These are phyloP conservation scores for Glaucomys volans DNA, from an alignment of 2,113 vertebrate species.

Conservation along the genomic window DNA sequence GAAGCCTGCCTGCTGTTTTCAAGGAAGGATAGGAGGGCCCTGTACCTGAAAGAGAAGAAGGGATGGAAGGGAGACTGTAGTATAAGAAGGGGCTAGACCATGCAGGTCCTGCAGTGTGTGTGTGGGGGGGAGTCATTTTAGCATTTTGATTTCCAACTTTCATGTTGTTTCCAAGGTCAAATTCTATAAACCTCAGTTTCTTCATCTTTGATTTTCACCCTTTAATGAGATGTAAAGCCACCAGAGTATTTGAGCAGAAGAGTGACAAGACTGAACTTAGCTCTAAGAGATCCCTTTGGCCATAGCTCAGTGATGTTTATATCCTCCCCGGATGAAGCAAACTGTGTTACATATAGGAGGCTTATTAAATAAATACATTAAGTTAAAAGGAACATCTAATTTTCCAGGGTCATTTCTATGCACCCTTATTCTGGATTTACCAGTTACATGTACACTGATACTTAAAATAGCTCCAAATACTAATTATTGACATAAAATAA, in stretches of 20 bases:
- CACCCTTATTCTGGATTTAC: background rate
- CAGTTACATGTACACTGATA: background rate
- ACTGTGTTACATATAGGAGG: background rate
- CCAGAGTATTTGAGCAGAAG: background rate
- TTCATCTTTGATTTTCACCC: background rate
- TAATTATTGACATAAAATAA: background rate
- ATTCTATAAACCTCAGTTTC: background rate
- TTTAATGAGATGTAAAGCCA: background rate
- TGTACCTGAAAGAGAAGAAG: background rate
- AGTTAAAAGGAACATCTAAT: background rate
- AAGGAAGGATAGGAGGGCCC: background rate
- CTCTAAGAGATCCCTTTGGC: background rate
- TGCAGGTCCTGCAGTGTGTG: too few relatives aligned
- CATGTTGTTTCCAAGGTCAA: background rate
- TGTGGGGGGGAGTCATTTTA: background rate
- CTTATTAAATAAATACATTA: conserved; percentile 17
- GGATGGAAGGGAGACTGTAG: background rate
- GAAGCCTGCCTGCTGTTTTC: background rate
- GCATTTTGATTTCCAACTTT: background rate
- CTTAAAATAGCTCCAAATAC: background rate
- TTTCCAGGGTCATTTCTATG: background rate
- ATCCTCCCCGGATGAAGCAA: background rate
- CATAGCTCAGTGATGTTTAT: background rate
- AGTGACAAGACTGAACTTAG: background rate
- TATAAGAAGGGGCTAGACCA: too few relatives aligned